phyloP scores from a whole-genome alignment of 2,888 invertebrate genomes.

The Periphyllus acericola region DNA sequence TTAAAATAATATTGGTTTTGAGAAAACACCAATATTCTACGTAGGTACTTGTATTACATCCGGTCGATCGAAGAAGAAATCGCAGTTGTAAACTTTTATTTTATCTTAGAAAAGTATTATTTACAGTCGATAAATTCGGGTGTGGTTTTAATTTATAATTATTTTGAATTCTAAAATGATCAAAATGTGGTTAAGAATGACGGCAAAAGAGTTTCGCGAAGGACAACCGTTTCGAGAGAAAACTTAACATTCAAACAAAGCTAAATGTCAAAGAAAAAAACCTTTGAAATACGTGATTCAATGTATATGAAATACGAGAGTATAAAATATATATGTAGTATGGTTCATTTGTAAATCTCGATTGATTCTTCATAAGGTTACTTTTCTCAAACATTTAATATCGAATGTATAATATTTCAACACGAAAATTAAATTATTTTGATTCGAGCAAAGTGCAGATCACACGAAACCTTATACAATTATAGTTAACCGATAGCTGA shows the following conservation, averaged over 20 bases:
- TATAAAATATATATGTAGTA: not conserved
- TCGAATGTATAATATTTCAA: not conserved
- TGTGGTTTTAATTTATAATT: slow-evolving; percentile 14
- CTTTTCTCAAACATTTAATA: not conserved
- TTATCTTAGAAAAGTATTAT: slow-evolving; percentile 17
- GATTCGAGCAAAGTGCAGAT: not conserved
- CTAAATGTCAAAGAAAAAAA: not conserved
- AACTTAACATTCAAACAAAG: slow-evolving; percentile 19
- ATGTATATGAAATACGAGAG: not conserved
- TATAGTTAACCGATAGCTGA: too few relatives aligned
- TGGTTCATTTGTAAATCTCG: too few relatives aligned
- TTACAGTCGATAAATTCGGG: not conserved
- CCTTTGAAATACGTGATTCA: slow-evolving; percentile 20
- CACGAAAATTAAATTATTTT: not conserved
- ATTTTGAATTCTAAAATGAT: slow-evolving; percentile 12
- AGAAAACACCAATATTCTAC: not conserved
- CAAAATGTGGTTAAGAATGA: slow-evolving; percentile 19
- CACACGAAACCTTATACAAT: not conserved
- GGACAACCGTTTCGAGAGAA: not conserved
- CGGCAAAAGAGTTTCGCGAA: not conserved
- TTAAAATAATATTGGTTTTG: not conserved
- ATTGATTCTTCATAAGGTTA: not conserved
- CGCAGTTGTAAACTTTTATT: slow-evolving; percentile 5
- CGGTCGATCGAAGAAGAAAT: not conserved
- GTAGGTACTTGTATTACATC: not conserved